Evolutionary conservation across 2,113 vertebrate genomes (phyloP), one percentile per base, ranked within the genome.

Genomic region (Nansenia antarctica): DNA sequence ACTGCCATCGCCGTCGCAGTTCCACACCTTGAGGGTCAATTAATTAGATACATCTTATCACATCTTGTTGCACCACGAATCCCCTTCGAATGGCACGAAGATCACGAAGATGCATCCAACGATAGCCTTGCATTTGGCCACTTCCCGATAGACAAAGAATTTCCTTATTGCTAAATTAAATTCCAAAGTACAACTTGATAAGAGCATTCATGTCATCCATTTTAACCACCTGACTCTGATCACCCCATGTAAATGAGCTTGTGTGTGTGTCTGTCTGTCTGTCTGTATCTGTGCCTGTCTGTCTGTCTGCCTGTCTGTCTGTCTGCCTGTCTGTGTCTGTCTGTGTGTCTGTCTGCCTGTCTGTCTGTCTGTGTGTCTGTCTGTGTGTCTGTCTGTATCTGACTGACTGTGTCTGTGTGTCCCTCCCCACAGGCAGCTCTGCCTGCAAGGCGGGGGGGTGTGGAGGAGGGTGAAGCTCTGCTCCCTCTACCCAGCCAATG

Each of bases 341-440:
- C 4, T 14, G 6, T 2, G 39, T 12, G 9, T 4, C 1, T 14
- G 15, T n/a, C 2, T 8, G 22, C 67, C 39, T 71, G 2, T 9
- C 9, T 69, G 7, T 24, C 5, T 3, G 53, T 62, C 58, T 42
- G 14, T 8, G 15, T 15, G 34, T n/a, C n/a, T 34, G 52, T 18
- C 2, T 71, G 5, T 72, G 32, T 69, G 3, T 55, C 69, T 31
- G 78, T 26, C 63, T n/a, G n/a, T n/a, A n/a, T 26, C 9, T 69
- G 7, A 54, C 5, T 3, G 53, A 65, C 58, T 42, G 14, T 34
- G 52, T 18, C 2, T 71, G 5, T 72, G 32, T 69, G 3, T 55
- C 69, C 30, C 77, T 26, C 63, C 69, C 67, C 70, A 2, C 62
- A 86, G 85, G 69, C 63, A 20, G 18, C 52, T 74, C 61, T 67